Percentiles rank a stretch among this genome's conserved stretches.
These are phyloP conservation scores for Phalacrocorax brasilianus DNA, from an alignment of 2,113 vertebrate genomes.

Conservation along the genomic window DNA sequence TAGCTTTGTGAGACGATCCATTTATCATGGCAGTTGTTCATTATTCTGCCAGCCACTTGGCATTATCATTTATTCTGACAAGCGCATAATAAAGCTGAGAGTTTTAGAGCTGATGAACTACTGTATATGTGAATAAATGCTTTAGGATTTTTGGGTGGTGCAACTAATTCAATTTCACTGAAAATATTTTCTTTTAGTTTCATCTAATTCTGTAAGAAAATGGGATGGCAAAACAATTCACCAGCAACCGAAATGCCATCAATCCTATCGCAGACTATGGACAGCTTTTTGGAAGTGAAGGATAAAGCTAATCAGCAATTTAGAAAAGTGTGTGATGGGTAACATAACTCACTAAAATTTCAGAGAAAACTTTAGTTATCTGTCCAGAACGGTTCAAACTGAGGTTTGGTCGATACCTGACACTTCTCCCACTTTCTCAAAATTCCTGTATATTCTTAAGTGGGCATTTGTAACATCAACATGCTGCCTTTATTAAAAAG, in stretches of 20 bases:
- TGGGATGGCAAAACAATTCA: background rate
- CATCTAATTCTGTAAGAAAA: background rate
- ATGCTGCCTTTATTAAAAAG: background rate
- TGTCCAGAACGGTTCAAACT: background rate
- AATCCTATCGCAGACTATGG: background rate
- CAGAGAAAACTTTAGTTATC: background rate
- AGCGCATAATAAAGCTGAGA: conserved; percentile 24
- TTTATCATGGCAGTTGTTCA: conserved; percentile 57
- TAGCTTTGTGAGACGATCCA: conserved; percentile 38
- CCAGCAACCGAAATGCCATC: background rate
- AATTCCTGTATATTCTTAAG: background rate
- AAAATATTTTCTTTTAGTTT: background rate
- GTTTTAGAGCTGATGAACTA: conserved; percentile 38
- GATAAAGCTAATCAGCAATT: background rate
- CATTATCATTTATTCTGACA: conserved; percentile 62
- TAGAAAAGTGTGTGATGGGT: background rate
- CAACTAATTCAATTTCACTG: background rate
- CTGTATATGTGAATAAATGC: conserved; percentile 1
- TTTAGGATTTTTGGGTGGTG: background rate
- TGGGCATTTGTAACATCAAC: background rate
- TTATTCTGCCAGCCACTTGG: conserved; percentile 54
- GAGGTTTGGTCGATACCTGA: background rate
- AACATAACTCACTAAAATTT: background rate
- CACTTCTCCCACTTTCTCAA: background rate
- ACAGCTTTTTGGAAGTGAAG: background rate